Evolutionary conservation across 23 tunicate species (phyloP).

Genomic region (Clavelina lepadiformis): DNA sequence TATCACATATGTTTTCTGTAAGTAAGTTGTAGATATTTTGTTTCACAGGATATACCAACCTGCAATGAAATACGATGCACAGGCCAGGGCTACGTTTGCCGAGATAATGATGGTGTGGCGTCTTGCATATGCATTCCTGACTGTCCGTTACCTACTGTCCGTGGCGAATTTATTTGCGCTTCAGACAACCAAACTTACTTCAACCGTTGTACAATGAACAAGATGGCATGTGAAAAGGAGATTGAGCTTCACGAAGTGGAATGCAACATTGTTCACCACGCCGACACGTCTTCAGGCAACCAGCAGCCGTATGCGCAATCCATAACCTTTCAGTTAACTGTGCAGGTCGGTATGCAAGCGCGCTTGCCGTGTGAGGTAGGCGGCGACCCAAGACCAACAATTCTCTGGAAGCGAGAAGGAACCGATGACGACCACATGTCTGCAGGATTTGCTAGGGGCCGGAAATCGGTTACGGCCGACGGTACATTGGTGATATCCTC

Average conservation of each 20-base stretch:
- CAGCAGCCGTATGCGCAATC: too few species aligned
- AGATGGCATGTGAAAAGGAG: background rate
- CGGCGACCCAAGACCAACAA: background rate
- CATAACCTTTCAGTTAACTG: too few species aligned
- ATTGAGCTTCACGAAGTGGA: background rate
- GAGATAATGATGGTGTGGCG: background rate
- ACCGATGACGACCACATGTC: background rate
- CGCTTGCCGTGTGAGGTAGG: background rate
- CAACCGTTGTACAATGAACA: constrained; percentile 10
- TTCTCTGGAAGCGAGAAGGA: constrained; percentile 1
- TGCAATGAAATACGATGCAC: constrained; percentile 6
- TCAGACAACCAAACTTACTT: constrained; percentile 8
- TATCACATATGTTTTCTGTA: too few species aligned
- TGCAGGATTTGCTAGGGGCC: background rate
- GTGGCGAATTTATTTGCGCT: background rate
- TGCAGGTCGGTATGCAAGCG: background rate
- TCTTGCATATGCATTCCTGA: background rate
- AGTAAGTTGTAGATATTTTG: too few species aligned
- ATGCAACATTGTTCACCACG: too few species aligned
- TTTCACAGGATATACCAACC: too few species aligned
- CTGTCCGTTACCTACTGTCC: constrained; percentile 1
- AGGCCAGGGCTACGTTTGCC: constrained; percentile 10
- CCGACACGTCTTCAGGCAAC: too few species aligned
- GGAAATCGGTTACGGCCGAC: background rate
- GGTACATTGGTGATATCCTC: background rate